A percentile compares a stretch with the other conserved stretches of the same genome.
Evolutionary conservation across 1,140 invertebrate genomes (phyloP).

Genomic region (Helicorthomorpha holstii): DNA sequence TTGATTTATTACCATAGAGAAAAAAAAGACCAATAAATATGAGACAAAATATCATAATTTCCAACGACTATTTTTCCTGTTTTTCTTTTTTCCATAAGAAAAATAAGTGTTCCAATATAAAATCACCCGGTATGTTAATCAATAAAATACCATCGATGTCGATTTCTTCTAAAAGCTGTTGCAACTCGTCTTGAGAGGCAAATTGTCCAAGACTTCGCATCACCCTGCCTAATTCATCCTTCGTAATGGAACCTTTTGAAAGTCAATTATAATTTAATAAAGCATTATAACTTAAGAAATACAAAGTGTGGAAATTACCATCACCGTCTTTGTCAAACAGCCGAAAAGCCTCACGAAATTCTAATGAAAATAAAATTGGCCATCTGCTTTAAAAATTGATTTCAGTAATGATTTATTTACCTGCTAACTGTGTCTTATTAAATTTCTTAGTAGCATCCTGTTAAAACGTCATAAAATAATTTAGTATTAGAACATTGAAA

Average conservation of each 20-base stretch:
- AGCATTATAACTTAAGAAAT: too few species aligned
- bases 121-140: not conserved
- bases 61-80: too few species aligned
- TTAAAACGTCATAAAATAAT: not conserved
- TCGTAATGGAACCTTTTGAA: slow-evolving; percentile 71
- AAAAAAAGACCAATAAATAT: too few species aligned
- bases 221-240: slow-evolving; percentile 63
- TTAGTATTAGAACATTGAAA: too few species aligned
- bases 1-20: too few species aligned
- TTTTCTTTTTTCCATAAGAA: too few species aligned
- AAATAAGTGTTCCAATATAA: too few species aligned
- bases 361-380: slow-evolving; percentile 24
- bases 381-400: not conserved
- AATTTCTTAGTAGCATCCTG: not conserved
- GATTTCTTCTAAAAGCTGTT: slow-evolving; percentile 75
- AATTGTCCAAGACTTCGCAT: slow-evolving; percentile 72
- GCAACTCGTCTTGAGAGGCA: slow-evolving; percentile 59
- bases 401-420: not conserved
- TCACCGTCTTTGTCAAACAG: slow-evolving; percentile 78
- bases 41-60: too few species aligned
- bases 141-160: slow-evolving; percentile 59
- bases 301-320: too few species aligned
- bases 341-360: slow-evolving; percentile 71
- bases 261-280: too few species aligned
- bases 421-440: not conserved